Percentiles rank a stretch among this genome's conserved stretches.
Conservation (phyloP, 1,140 invertebrate species). For the Magallana angulata region DNA sequence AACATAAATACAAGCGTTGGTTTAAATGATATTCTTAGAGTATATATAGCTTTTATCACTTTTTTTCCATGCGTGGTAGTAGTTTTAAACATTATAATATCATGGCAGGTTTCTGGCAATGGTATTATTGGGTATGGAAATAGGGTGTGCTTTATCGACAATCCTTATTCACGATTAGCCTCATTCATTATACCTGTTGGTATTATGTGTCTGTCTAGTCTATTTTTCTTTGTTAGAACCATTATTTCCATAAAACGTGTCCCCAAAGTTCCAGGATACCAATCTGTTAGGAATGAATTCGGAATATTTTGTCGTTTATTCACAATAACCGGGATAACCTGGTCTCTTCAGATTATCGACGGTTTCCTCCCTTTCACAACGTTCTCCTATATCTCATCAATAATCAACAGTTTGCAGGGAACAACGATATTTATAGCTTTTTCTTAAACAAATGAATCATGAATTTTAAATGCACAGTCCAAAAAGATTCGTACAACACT, state of each 20-base stretch:
- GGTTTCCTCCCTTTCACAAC: conserved; percentile 1
- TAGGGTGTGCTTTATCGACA: neutral
- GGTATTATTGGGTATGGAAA: neutral
- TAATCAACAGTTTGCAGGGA: neutral
- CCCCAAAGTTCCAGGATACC: neutral
- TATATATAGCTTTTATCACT: neutral
- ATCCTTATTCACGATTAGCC: neutral
- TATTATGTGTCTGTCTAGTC: neutral
- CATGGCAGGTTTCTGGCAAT: neutral
- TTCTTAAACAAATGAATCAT: neutral
- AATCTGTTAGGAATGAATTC: conserved; percentile 6
- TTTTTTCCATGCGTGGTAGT: neutral
- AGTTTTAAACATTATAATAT: neutral
- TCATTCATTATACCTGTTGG: neutral
- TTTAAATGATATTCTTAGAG: neutral
- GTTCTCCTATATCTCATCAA: neutral
- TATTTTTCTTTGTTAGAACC: neutral
- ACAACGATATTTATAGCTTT: neutral
- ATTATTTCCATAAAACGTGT: neutral
- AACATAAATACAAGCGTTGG: neutral
- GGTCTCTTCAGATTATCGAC: neutral
- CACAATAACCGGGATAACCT: neutral
- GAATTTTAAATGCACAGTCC: neutral
- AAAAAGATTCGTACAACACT: too few species aligned
- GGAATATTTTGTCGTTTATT: conserved; percentile 1